These are phyloP conservation scores for Phasianus colchicus DNA, from an alignment of 2,113 vertebrate genomes.

Conservation along the genomic window DNA sequence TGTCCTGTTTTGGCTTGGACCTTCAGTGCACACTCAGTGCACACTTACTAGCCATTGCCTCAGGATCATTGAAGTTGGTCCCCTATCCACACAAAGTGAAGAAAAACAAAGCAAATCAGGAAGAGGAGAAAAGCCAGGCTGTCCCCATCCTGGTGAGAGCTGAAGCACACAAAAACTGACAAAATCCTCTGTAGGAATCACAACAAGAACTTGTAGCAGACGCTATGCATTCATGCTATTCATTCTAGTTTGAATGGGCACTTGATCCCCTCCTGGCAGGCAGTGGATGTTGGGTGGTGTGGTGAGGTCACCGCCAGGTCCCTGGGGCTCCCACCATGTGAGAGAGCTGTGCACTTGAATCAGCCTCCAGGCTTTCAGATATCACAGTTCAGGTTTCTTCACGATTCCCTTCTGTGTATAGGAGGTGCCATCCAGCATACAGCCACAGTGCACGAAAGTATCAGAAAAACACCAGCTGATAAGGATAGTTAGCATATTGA, in stretches of 20 bases:
- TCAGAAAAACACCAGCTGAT: constrained; percentile 8
- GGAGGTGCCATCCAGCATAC: neutral
- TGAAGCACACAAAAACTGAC: neutral
- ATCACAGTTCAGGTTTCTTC: neutral
- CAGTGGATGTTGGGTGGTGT: neutral
- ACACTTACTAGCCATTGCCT: neutral
- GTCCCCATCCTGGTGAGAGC: neutral
- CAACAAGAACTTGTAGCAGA: accelerated
- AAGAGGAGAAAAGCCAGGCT: neutral
- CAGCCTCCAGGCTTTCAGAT: neutral
- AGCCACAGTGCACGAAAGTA: neutral
- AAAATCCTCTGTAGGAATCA: neutral
- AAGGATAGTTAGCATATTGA: neutral
- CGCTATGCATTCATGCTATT: neutral
- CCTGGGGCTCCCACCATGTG: accelerated
- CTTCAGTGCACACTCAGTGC: accelerated
- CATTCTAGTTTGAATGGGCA: neutral
- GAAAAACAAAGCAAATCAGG: neutral
- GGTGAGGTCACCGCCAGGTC: neutral
- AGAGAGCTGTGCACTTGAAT: neutral
- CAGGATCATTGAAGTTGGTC: accelerated
- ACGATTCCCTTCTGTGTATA: neutral
- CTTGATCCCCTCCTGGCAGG: accelerated
- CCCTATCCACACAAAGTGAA: neutral
- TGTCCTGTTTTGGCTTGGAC: neutral